These are phyloP conservation scores for Mustelus asterias DNA, from an alignment of 2,113 vertebrate species.

Conservation along the genomic window DNA sequence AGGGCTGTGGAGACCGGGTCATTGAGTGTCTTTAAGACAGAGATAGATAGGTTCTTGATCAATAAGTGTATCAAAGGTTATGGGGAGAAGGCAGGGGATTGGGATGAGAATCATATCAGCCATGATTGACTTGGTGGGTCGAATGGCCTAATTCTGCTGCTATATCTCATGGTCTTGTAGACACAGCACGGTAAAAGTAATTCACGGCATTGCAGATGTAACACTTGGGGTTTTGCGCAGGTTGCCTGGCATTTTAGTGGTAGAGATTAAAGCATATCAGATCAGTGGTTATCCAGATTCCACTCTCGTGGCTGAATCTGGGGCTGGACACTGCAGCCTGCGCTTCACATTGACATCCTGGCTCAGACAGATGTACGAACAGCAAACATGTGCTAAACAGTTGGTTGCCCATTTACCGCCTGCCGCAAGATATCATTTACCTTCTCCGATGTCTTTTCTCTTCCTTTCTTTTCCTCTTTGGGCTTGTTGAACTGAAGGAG, in stretches of 20 bases:
- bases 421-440: slow-evolving; percentile 58
- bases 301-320: background rate
- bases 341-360: background rate
- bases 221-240: background rate
- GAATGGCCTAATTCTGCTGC: too few relatives aligned
- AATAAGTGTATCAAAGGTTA: too few relatives aligned
- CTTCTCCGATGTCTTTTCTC: slow-evolving; percentile 91
- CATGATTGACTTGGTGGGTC: too few relatives aligned
- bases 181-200: too few relatives aligned
- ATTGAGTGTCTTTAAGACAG: too few relatives aligned
- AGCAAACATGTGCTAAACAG: background rate
- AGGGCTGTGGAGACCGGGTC: too few relatives aligned
- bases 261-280: background rate
- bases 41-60: too few relatives aligned
- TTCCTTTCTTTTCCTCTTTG: slow-evolving; percentile 81
- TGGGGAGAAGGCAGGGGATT: too few relatives aligned
- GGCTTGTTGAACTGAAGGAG: slow-evolving; percentile 73
- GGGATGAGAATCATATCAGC: too few relatives aligned
- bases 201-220: background rate
- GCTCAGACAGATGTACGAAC: background rate
- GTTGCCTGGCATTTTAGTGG: too few relatives aligned
- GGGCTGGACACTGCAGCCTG: background rate
- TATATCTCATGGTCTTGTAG: too few relatives aligned
- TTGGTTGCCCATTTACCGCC: too few relatives aligned
- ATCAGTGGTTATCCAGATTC: background rate